Percentiles rank a stretch among this genome's conserved stretches.
Conservation (phyloP, 2,888 invertebrate species). For the Coenonympha arcania region DNA sequence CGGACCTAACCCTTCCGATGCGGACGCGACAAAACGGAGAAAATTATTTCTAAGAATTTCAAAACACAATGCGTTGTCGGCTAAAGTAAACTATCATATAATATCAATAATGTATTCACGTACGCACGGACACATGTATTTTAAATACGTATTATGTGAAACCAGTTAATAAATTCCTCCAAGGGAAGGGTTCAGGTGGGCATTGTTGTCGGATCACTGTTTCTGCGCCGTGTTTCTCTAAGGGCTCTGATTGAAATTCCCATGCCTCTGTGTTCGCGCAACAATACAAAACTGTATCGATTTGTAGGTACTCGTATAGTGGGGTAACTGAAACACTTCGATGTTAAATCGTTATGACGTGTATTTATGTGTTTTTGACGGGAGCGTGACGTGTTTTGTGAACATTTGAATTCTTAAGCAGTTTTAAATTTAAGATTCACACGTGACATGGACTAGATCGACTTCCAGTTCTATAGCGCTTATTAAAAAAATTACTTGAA, state of each 20-base stretch:
- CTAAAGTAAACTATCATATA: constrained; percentile 73
- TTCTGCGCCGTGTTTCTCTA: constrained; percentile 34
- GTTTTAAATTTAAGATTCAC: constrained; percentile 23
- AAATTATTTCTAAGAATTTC: constrained; percentile 41
- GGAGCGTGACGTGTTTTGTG: constrained; percentile 53
- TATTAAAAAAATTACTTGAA: too few species aligned
- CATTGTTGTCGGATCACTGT: constrained; percentile 39
- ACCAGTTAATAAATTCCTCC: constrained; percentile 60
- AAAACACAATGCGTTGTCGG: constrained; percentile 39
- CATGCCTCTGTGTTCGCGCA: constrained; percentile 46
- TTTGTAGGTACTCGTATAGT: too few species aligned
- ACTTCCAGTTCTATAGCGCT: too few species aligned
- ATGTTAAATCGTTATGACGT: constrained; percentile 61
- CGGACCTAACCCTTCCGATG: constrained; percentile 37
- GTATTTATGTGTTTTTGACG: constrained; percentile 60
- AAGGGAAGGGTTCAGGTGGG: constrained; percentile 44
- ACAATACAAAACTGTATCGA: constrained; percentile 55
- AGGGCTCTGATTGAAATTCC: constrained; percentile 60
- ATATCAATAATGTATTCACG: constrained; percentile 71
- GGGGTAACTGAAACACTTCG: constrained; percentile 50
- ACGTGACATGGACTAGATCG: neutral
- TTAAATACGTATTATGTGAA: constrained; percentile 70
- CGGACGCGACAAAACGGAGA: constrained; percentile 34
- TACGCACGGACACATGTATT: constrained; percentile 69
- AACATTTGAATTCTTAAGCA: constrained; percentile 40